These are phyloP conservation scores for Strigamia maritima DNA, from an alignment of 2,888 invertebrate species.

Conservation along the genomic window DNA sequence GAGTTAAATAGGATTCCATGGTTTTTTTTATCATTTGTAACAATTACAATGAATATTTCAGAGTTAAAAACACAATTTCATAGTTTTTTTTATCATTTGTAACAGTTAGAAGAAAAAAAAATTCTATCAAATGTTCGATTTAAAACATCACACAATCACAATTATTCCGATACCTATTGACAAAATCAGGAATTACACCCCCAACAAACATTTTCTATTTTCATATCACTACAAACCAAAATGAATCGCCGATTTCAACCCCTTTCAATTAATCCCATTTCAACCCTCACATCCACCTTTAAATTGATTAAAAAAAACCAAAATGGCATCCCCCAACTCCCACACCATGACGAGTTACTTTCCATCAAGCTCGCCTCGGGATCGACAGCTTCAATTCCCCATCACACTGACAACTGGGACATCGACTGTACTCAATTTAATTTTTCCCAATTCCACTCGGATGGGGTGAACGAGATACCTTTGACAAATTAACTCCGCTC, in stretches of 20 bases:
- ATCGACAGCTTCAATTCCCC: constrained; percentile 8
- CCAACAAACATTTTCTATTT: too few species aligned
- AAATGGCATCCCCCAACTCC: not conserved
- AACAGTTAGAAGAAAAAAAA: too few species aligned
- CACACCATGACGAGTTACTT: not conserved
- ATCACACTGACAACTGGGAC: not conserved
- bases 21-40: too few species aligned
- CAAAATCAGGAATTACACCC: too few species aligned
- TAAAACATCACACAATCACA: too few species aligned
- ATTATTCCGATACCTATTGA: too few species aligned
- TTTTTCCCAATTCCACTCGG: not conserved
- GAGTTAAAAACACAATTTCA: too few species aligned
- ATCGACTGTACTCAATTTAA: not conserved
- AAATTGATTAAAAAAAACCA: too few species aligned
- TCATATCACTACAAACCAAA: not conserved
- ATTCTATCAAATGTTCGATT: too few species aligned
- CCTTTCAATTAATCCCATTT: not conserved
- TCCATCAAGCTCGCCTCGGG: not conserved
- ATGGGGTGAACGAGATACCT: not conserved
- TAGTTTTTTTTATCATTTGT: too few species aligned
- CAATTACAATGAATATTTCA: too few species aligned
- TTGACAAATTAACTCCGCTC: constrained; percentile 4
- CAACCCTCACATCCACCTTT: not conserved
- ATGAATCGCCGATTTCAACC: not conserved
- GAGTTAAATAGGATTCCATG: too few species aligned